Base-by-base conservation (phyloP, 2,888 invertebrate species). In the Drosophila kambysellisi region DNA sequence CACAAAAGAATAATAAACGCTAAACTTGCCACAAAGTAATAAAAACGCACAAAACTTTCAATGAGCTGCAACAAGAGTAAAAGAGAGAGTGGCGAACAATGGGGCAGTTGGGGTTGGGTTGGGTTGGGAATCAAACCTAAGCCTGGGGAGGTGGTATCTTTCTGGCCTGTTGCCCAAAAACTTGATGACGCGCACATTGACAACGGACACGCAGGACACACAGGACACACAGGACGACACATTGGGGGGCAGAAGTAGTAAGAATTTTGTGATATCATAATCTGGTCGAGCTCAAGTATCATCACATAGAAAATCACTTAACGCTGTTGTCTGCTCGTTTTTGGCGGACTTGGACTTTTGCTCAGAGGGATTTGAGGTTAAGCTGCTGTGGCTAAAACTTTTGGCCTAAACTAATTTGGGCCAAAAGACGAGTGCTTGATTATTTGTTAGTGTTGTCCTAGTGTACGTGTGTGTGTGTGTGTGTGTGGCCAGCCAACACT, bases 301-400 rank as follows among this genome's bases (percentile, higher is more conserved):
- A 90, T 90, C 88, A 89, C 89, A 89, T 89, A 89, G 82, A 90
- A 90, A 88, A 89, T 88, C 88, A 88, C 88, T 88, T 89, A 90
- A 87, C 88, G 82, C 74, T 79, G 70, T 79, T 77, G 72, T 78
- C 63, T 75, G 67, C 70, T 60, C 76, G 52, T 71, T 75, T 56
- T 60, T 57, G 51, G 58, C 17, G 67, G 52, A 46, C 54, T n/a
- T 56, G 46, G 35, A 30, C 39, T 66, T 53, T 20, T 17, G 58
- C 68, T 78, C 71, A 59, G 41, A 50, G 88, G 87, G 90, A 86
- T 87, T 82, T 83, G 81, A 85, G 86, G 90, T 83, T 87, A 88
- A 88, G 87, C 88, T 81, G 81, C 77, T 81, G 88, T 79, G 90
- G 88, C 88, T 88, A 89, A 85, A 87, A 88, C 88, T 87, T 87